phyloP scores from a whole-genome alignment of 2,888 invertebrate species.

The Lampropteryx suffumata region DNA sequence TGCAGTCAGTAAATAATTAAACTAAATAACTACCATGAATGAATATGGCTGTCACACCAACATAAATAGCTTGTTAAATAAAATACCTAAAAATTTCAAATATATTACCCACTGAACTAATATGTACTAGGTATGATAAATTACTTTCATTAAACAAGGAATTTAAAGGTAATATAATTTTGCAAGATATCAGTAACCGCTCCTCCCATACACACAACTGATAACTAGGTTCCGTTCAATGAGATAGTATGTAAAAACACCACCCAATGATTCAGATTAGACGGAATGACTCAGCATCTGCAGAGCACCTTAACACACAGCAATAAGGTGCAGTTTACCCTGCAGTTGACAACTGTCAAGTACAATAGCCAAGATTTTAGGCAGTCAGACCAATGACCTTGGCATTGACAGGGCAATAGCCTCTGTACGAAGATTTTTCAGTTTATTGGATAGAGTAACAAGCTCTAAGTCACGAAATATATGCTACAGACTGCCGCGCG shows the following conservation, averaged over 20 bases:
- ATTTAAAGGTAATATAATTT: too few species aligned
- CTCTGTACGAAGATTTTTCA: constrained; percentile 39
- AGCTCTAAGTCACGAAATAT: constrained; percentile 59
- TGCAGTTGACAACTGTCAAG: constrained; percentile 29
- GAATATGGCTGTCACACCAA: too few species aligned
- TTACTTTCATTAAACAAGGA: too few species aligned
- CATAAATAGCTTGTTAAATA: too few species aligned
- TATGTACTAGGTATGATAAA: too few species aligned
- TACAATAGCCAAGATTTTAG: constrained; percentile 39
- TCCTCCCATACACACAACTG: neutral
- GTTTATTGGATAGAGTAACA: constrained; percentile 43
- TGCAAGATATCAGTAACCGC: too few species aligned
- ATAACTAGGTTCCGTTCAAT: constrained; percentile 1
- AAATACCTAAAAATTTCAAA: too few species aligned
- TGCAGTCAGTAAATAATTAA: too few species aligned
- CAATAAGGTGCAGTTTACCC: constrained; percentile 35
- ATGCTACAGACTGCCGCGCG: constrained; percentile 56
- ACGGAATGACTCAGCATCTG: constrained; percentile 35
- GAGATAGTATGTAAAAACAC: neutral
- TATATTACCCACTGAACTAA: too few species aligned
- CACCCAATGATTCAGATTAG: neutral
- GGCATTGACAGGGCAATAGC: constrained; percentile 65
- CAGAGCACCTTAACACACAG: constrained; percentile 30
- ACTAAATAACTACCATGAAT: too few species aligned
- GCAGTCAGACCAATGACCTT: constrained; percentile 54